Evolutionary conservation across 1,140 invertebrate genomes (phyloP), one percentile per base, ranked within the genome.

Genomic region (Drosophila parvula): DNA sequence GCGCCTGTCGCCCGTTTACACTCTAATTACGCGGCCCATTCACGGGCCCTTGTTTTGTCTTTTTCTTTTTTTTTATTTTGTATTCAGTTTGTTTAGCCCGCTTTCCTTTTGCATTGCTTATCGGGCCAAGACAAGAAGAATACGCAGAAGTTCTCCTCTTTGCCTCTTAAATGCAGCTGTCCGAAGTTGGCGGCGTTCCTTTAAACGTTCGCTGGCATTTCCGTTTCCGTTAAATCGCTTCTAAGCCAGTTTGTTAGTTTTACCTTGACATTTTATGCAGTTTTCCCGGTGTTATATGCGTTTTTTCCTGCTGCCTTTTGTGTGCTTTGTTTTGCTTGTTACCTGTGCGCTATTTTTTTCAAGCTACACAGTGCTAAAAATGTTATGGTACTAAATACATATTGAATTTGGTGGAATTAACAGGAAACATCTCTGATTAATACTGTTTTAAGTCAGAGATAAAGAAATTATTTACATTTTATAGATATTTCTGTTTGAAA

Each of bases 11-110:
- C 70, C 57, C 70, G 47, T 71, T 80, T 78, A 78, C 77, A 71
- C 80, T 90, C 84, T 89, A 89, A 89, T 89, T 89, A 89, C 78
- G 73, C 65, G 69, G 48, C 44, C 69, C 74, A 84, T 89, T 88
- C 81, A 89, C 64, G 48, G 28, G 63, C 44, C 44, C 70, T 3
- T 75, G 69, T 78, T 67, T 75, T 59, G 59, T 78, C 59, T 78
- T 38, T 43, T 41, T 45, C 5, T 69, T 48, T 53, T 6, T 64
- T 53, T 55, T 55, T 69, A 45, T 41, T 10, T 68, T 67, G 34
- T n/a, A 8, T 34, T 34, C 16, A 7, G n/a, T 67, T 38, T n/a
- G 11, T 34, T 34, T 27, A 7, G n/a, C 30, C 36, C 48, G 47
- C 38, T 56, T 22, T 48, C 22, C 22, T 45, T 48, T 44, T n/a